Conservation (phyloP, 2,888 invertebrate species). For the Meliscaeva auricollis region DNA sequence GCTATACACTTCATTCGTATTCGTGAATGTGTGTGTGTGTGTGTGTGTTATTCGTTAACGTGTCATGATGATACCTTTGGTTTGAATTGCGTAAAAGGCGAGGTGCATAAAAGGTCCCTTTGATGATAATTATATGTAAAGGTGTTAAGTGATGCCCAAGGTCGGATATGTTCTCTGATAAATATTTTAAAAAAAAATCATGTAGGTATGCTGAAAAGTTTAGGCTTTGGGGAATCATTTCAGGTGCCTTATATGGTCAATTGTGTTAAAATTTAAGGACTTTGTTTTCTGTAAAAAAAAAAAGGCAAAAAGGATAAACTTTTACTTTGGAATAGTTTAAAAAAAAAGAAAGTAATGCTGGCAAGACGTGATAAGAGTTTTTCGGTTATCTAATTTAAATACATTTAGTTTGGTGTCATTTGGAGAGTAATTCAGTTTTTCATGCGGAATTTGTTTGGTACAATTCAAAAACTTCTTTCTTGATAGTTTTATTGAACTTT, state of each 20-base stretch:
- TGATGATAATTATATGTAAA: conserved; percentile 37
- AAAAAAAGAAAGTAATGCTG: neutral
- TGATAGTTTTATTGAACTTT: too few relatives aligned
- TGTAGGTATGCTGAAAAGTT: conserved; percentile 48
- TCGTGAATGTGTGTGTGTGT: neutral
- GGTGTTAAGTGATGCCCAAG: conserved; percentile 57
- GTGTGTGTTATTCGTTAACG: neutral
- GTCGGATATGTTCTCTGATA: conserved; percentile 33
- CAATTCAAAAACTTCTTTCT: too few relatives aligned
- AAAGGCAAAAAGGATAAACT: too few relatives aligned
- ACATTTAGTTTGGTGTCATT: too few relatives aligned
- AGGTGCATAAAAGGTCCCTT: conserved; percentile 29
- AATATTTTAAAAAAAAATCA: conserved; percentile 16
- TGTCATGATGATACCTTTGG: conserved; percentile 13
- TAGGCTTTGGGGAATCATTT: conserved; percentile 26
- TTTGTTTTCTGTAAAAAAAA: too few relatives aligned
- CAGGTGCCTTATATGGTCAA: conserved; percentile 7
- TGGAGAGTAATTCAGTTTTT: too few relatives aligned
- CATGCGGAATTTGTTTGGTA: too few relatives aligned
- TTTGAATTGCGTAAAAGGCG: neutral
- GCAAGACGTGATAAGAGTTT: neutral
- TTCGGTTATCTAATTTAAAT: neutral
- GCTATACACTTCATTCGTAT: conserved; percentile 1
- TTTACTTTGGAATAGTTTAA: neutral
- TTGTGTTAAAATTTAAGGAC: conserved; percentile 7